phyloP scores from a whole-genome alignment of 2,888 invertebrate genomes.

The Perizoma affinitatum region DNA sequence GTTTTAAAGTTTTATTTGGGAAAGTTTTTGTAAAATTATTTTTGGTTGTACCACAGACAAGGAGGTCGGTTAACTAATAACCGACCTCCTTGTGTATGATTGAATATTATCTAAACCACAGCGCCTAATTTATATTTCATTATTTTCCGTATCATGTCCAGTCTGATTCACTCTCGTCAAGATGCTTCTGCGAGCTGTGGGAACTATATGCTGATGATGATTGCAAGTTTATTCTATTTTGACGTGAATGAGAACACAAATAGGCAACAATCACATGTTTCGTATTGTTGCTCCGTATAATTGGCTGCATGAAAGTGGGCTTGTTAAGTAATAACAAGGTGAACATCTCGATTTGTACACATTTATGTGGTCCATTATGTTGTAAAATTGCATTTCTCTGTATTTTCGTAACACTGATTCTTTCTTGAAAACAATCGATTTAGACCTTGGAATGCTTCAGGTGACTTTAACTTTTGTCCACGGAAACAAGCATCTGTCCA shows the following conservation, averaged over 20 bases:
- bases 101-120: slow-evolving; percentile 1
- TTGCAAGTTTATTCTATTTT: slow-evolving; percentile 19
- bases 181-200: slow-evolving; percentile 13
- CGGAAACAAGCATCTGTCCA: no score
- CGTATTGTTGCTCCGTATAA: slow-evolving; percentile 18
- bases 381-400: no score
- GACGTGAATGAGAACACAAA: slow-evolving; percentile 17
- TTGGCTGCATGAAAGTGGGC: slow-evolving; percentile 18
- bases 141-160: not conserved
- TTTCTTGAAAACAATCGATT: no score
- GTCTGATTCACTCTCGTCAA: not conserved
- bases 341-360: slow-evolving; percentile 13
- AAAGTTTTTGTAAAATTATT: no score
- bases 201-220: slow-evolving; percentile 20
- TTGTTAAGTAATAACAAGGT: slow-evolving; percentile 12
- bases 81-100: not conserved
- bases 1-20: no score
- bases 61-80: no score
- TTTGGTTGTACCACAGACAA: no score
- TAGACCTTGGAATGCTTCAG: not conserved
- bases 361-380: not conserved
- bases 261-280: slow-evolving; percentile 17
- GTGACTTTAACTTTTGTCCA: no score
- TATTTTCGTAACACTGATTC: no score
- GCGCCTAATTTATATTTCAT: not conserved